Evolutionary conservation across 2,113 vertebrate genomes (phyloP).

Genomic region (Pelecanoides urinatrix): DNA sequence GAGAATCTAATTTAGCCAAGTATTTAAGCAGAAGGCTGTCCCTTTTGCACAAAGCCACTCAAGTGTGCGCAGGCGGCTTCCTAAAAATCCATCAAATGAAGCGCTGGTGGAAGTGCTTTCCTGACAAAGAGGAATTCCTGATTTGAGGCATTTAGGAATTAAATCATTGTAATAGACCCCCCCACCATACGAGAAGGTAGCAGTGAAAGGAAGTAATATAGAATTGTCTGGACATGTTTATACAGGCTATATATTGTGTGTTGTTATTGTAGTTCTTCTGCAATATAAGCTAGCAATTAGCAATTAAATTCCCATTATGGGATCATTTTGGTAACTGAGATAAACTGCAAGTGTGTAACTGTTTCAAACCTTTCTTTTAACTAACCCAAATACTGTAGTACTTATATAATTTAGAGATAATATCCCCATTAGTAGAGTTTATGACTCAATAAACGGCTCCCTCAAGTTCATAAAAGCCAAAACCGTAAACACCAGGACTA

Average conservation of each 20-base stretch:
- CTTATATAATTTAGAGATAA: slow-evolving; percentile 77
- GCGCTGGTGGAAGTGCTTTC: background rate
- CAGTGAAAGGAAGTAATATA: slow-evolving; percentile 16
- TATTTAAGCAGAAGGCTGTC: background rate
- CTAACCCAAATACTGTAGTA: slow-evolving; percentile 60
- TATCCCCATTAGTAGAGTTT: slow-evolving; percentile 79
- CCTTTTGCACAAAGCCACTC: background rate
- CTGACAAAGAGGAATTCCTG: background rate
- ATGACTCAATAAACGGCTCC: slow-evolving; percentile 78
- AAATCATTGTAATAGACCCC: background rate
- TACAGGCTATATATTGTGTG: slow-evolving; percentile 20
- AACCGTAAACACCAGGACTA: slow-evolving; percentile 72
- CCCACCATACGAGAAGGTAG: background rate
- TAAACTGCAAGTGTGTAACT: slow-evolving; percentile 60
- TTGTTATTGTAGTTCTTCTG: slow-evolving; percentile 28
- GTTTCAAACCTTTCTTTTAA: slow-evolving; percentile 72
- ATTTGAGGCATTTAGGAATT: slow-evolving; percentile 10
- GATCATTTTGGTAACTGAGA: slow-evolving; percentile 72
- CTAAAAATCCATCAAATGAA: background rate
- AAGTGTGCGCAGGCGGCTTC: background rate
- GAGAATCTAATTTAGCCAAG: background rate
- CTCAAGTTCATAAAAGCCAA: slow-evolving; percentile 77
- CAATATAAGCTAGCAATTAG: slow-evolving; percentile 64
- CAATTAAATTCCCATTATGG: slow-evolving; percentile 75
- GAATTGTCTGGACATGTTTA: slow-evolving; percentile 31